Base-by-base conservation (phyloP, 92 coral and sea anemone genomes). In the Heliopora coerulea region DNA sequence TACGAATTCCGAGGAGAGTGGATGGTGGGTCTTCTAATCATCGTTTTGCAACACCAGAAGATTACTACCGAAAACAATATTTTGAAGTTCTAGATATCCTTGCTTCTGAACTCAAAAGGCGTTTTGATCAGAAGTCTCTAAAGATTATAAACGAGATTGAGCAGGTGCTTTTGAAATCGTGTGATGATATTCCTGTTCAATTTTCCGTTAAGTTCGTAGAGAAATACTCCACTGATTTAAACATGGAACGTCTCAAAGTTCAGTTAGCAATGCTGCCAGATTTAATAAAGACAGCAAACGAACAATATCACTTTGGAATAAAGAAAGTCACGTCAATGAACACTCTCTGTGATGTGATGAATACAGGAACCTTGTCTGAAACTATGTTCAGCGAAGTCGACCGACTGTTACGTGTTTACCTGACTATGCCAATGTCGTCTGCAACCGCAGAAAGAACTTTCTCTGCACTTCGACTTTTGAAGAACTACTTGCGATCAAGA, bases 71-170 rank as follows among this genome's bases (percentile, higher is more conserved):
- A 50, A 72, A 32, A 24, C 61, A 83, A 59, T 62, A 62, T 62
- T 79, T 46, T 41, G 80, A 83, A 59, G 80, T 69, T 10, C 65
- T 73, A 58, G 68, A 79, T 75, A 50, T 67, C 54, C 21, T 80
- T 72, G 52, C 64, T 60, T 56, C 84, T 67, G 82, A 48, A 59
- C 39, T 56, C 49, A 73, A 84, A 35, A 62, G 61, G 49, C 58
- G 87, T 32, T 78, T 83, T 62, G 24, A 78, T 57, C 87, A 83
- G 56, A 60, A 48, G 62, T 76, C 79, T 37, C 60, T 79, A n/a
- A 72, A 79, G 61, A 59, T 23, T 21, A 3, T 59, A 3, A 9
- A 59, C 2, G 65, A 59, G 31, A 59, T 59, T 2, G 32, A 59
- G 31, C 3, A 28, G 31, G 26, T 59, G 18, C 29, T 59, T 44